Base-by-base conservation (phyloP, 2,888 invertebrate species). In the Cephus rjabovi region DNA sequence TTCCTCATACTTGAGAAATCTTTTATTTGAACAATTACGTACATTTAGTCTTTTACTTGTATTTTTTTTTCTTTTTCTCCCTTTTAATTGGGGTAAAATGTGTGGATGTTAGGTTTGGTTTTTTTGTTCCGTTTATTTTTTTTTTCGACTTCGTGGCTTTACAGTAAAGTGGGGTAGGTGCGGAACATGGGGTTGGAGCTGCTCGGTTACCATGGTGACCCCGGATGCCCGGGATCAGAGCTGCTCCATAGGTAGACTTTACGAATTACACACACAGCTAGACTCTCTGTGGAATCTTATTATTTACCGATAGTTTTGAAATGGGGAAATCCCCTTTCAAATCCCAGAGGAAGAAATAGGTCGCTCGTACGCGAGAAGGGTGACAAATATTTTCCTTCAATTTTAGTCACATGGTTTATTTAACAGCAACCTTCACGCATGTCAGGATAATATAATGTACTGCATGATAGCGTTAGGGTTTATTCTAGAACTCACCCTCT, bases 181-280 rank as follows among this genome's bases (percentile, higher is more conserved):
- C 82, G 81, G 85, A 81, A 77, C 79, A 83, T 81, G 81, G 80
- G 81, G 79, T 84, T 84, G 86, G 86, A 85, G 87, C 84, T 84
- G 80, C 80, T 68, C 75, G 77, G 90, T 91, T 89, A 87, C 89
- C 84, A 90, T 91, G 88, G 89, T 86, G 86, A 91, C 88, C 86
- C 78, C 88, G 88, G 89, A 90, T 89, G 86, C 89, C 91, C 90
- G 90, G 90, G 90, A 87, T 83, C 84, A 83, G 87, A 86, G 84
- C 85, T 83, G 75, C n/a, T 37, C 37, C 74, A 40, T 56, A 31
- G 34, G 23, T 12, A n/a, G 69, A 56, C 56, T 56, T 23, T 23
- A 23, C 56, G 23, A 56, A 23, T 56, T 56, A 23, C 56, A 56
- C 56, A 56, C 9, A 56, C 23, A 23, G 9, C 23, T 9, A 2